These are phyloP conservation scores for Alcis repandata DNA, from an alignment of 2,888 invertebrate species.

Conservation along the genomic window DNA sequence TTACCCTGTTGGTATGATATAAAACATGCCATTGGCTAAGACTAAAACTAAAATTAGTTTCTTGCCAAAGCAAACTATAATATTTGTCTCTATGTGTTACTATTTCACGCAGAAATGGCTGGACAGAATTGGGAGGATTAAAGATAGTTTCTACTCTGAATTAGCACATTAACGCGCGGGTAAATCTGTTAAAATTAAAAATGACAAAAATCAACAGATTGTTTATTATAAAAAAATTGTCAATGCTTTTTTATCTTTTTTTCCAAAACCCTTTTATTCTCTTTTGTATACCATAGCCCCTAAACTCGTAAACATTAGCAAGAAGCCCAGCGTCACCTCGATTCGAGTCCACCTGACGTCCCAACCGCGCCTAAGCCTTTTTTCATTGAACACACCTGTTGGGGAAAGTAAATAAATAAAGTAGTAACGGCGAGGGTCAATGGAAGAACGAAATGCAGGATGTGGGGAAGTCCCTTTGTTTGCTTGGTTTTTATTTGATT, in stretches of 20 bases:
- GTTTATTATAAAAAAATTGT: neutral
- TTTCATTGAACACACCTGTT: slow-evolving; percentile 74
- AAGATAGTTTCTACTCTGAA: too few species aligned
- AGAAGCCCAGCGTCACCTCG: slow-evolving; percentile 20
- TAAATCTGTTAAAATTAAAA: neutral
- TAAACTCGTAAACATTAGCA: slow-evolving; percentile 17
- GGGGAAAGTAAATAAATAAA: slow-evolving; percentile 63
- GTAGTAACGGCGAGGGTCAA: slow-evolving; percentile 21
- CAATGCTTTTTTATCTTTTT: too few species aligned
- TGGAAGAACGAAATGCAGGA: slow-evolving; percentile 5
- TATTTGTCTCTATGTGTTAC: too few species aligned
- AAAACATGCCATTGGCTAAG: too few species aligned
- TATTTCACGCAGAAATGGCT: too few species aligned
- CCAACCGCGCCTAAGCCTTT: slow-evolving; percentile 58
- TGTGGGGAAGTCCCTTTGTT: neutral
- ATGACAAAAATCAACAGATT: neutral
- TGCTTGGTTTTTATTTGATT: neutral
- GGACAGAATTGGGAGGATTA: too few species aligned
- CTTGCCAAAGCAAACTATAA: too few species aligned
- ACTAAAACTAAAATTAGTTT: too few species aligned
- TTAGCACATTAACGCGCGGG: too few species aligned
- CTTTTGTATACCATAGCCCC: neutral
- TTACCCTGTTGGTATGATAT: too few species aligned
- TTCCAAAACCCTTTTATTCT: neutral
- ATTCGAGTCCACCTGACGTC: slow-evolving; percentile 40